A percentile compares a stretch with the other conserved stretches of the same genome.
These are phyloP conservation scores for Cephonodes hylas DNA, from an alignment of 2,888 invertebrate genomes.

Conservation along the genomic window DNA sequence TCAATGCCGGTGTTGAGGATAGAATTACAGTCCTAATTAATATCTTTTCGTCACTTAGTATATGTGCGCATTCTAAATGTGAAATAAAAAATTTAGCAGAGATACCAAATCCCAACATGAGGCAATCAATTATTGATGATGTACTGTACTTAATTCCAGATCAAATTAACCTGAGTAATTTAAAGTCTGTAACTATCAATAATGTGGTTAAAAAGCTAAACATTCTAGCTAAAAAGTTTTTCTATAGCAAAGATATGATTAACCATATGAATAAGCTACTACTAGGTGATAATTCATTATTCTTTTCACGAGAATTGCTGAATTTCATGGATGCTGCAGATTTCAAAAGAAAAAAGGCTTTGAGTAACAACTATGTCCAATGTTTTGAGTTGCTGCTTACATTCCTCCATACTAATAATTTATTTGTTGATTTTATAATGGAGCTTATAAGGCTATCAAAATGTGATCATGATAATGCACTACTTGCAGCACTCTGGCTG, in stretches of 20 bases:
- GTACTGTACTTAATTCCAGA: conserved; percentile 57
- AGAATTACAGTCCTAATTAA: conserved; percentile 57
- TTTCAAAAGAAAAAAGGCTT: conserved; percentile 37
- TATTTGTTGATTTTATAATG: conserved; percentile 70
- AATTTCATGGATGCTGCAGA: conserved; percentile 44
- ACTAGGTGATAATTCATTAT: conserved; percentile 56
- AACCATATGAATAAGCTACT: conserved; percentile 48
- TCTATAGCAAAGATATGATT: conserved; percentile 42
- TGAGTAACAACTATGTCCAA: conserved; percentile 53
- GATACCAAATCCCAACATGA: conserved; percentile 56
- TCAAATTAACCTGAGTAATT: conserved; percentile 51
- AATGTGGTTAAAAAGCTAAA: conserved; percentile 51
- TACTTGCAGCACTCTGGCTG: conserved; percentile 78
- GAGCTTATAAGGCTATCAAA: conserved; percentile 67
- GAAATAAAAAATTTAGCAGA: conserved; percentile 62
- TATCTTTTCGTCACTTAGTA: conserved; percentile 63
- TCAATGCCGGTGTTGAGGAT: conserved; percentile 40
- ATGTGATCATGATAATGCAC: conserved; percentile 47
- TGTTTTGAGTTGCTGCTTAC: conserved; percentile 80
- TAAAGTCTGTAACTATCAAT: conserved; percentile 52
- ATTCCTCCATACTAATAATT: conserved; percentile 74
- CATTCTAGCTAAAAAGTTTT: conserved; percentile 45
- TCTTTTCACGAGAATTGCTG: conserved; percentile 60
- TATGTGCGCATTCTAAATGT: conserved; percentile 58
- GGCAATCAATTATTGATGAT: conserved; percentile 60